These are phyloP conservation scores for Muntiacus muntjak DNA, from an alignment of 2,113 vertebrate genomes.

Conservation along the genomic window DNA sequence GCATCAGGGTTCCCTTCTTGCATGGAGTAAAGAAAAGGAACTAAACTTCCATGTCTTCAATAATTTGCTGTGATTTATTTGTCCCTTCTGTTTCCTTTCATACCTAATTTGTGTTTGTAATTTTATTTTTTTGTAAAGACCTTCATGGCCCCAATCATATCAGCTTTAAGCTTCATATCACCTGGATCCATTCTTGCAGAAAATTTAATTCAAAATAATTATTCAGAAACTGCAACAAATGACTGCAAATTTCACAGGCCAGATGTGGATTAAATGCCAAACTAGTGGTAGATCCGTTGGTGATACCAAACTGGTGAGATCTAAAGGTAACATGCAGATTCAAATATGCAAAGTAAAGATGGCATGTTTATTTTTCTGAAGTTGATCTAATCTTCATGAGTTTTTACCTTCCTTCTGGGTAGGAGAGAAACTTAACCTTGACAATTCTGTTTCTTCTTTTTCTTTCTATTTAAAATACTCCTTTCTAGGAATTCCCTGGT, in stretches of 20 bases:
- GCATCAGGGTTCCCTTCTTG: not conserved
- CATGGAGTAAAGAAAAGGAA: not conserved
- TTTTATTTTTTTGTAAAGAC: not conserved
- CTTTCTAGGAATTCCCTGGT: not conserved
- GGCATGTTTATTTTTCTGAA: not conserved
- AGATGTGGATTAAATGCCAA: not conserved
- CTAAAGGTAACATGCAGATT: not conserved
- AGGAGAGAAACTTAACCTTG: not conserved
- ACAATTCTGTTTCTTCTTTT: not conserved
- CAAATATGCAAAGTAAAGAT: not conserved
- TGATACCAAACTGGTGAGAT: not conserved
- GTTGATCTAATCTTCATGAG: not conserved
- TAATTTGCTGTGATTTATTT: not conserved
- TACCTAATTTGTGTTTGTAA: not conserved
- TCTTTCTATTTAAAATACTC: not conserved
- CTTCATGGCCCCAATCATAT: too few species aligned
- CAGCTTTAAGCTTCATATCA: not conserved
- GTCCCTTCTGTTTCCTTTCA: not conserved
- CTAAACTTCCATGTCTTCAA: not conserved
- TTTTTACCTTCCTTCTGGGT: not conserved
- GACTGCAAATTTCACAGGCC: not conserved
- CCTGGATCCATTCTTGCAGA: not conserved
- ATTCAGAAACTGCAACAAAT: not conserved
- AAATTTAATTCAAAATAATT: not conserved
- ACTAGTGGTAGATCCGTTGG: not conserved